Evolutionary conservation across 2,888 invertebrate genomes (phyloP), one percentile per base, ranked within the genome.

Genomic region (Drosophila merina): DNA sequence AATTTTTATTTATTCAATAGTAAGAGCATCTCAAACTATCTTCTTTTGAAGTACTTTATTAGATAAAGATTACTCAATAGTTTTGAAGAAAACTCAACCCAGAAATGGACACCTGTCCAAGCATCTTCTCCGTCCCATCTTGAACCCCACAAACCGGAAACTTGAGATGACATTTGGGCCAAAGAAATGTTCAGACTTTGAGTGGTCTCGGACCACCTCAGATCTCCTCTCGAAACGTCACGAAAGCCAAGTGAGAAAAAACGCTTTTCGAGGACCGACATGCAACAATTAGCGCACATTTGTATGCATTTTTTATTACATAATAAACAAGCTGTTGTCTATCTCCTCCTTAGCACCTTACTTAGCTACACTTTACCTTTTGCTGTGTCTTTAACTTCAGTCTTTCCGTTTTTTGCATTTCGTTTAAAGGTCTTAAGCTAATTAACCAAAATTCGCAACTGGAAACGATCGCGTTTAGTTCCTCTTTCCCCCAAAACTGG

Each of bases 291-390:
- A 74, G 74, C 69, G 69, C 54, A 33, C 62, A 62, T 76, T 76
- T 63, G 72, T 62, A 54, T 72, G 55, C 72, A 75, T 67, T 76
- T 76, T 20, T 76, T 77, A 76, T 76, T 76, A 54, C 75, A 77
- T 77, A 75, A 74, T 74, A 58, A 74, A 74, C 60, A 31, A 62
- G 45, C 57, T 50, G 49, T 49, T 60, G 60, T 59, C 60, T 48
- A 31, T 40, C 45, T 38, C 8, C 2, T 8, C 8, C 2, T 8
- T 12, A 36, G 36, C 31, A 14, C 10, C 8, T 47, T 48, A 51
- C 69, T 10, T 40, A 10, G 38, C 14, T 20, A 36, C 20, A 14
- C 42, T 20, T 42, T 14, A 20, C 7, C 30, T 26, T 49, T 45
- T 57, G 40, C 12, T 20, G 14, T 14, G n/a, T 2, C 30, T 26